Evolutionary conservation across 2,888 invertebrate genomes (phyloP).

Genomic region (Apotomis capreana): DNA sequence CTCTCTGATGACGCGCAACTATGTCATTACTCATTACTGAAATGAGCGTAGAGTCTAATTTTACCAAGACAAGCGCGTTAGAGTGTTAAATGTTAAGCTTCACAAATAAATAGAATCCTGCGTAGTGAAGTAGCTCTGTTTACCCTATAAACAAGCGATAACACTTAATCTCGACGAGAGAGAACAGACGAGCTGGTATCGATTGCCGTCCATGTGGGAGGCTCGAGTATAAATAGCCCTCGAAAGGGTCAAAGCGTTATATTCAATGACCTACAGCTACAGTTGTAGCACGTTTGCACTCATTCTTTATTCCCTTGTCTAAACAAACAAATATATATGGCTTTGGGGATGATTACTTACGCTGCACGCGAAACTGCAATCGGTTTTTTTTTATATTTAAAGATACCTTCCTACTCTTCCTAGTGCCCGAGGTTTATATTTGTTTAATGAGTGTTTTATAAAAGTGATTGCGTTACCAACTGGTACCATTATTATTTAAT

Average conservation of each 20-base stretch:
- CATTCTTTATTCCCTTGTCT: not conserved
- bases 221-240: constrained; percentile 54
- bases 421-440: too few species aligned
- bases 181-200: constrained; percentile 48
- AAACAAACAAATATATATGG: not conserved
- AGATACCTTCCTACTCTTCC: too few species aligned
- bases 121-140: constrained; percentile 32
- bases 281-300: constrained; percentile 12
- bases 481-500: too few species aligned
- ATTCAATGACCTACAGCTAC: constrained; percentile 49
- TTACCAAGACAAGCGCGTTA: too few species aligned
- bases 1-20: too few species aligned
- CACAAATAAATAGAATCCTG: not conserved
- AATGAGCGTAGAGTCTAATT: too few species aligned
- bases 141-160: constrained; percentile 31
- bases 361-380: not conserved
- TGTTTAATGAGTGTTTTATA: too few species aligned
- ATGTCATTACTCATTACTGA: too few species aligned
- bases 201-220: constrained; percentile 53
- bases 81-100: not conserved
- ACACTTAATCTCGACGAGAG: constrained; percentile 34
- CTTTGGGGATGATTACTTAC: not conserved
- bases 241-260: constrained; percentile 50
- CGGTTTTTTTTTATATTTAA: not conserved
- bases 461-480: too few species aligned